Evolutionary conservation across 1,140 invertebrate genomes (phyloP).

Genomic region (Drosophila elegans): DNA sequence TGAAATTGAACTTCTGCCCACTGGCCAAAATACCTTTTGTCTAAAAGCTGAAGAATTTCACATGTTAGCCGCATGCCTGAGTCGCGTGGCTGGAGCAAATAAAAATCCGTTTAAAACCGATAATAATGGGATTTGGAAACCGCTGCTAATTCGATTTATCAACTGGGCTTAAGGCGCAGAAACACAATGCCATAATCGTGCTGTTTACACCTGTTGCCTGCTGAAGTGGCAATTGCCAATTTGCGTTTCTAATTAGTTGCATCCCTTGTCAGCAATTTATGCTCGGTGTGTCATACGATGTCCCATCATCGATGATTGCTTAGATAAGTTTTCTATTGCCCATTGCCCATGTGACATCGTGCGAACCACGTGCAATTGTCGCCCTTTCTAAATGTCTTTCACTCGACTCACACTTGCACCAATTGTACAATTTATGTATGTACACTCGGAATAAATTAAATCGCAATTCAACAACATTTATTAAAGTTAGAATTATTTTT

Average conservation of each 20-base stretch:
- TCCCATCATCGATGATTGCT: conserved; percentile 45
- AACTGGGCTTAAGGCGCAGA: conserved; percentile 32
- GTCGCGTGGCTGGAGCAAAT: conserved; percentile 42
- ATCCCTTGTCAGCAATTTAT: conserved; percentile 69
- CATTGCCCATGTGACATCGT: conserved; percentile 50
- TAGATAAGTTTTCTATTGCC: conserved; percentile 29
- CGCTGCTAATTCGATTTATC: conserved; percentile 74
- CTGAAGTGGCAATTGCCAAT: conserved; percentile 70
- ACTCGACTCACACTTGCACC: conserved; percentile 9
- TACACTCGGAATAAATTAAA: background rate
- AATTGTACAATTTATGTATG: background rate
- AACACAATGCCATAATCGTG: conserved; percentile 48
- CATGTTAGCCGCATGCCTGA: conserved; percentile 34
- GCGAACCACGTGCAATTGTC: conserved; percentile 38
- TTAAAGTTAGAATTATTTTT: too few relatives aligned
- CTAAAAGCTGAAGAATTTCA: conserved; percentile 47
- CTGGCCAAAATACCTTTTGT: conserved; percentile 2
- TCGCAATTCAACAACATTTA: background rate
- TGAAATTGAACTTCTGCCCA: background rate
- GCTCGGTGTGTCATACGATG: conserved; percentile 19
- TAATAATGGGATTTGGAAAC: conserved; percentile 49
- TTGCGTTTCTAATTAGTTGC: conserved; percentile 76
- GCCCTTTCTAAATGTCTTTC: conserved; percentile 43
- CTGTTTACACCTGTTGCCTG: conserved; percentile 67
- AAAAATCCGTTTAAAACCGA: conserved; percentile 19